Evolutionary conservation across 1,140 invertebrate species (phyloP), one percentile per base, ranked within the genome.

Genomic region (Polypedilum vanderplanki): DNA sequence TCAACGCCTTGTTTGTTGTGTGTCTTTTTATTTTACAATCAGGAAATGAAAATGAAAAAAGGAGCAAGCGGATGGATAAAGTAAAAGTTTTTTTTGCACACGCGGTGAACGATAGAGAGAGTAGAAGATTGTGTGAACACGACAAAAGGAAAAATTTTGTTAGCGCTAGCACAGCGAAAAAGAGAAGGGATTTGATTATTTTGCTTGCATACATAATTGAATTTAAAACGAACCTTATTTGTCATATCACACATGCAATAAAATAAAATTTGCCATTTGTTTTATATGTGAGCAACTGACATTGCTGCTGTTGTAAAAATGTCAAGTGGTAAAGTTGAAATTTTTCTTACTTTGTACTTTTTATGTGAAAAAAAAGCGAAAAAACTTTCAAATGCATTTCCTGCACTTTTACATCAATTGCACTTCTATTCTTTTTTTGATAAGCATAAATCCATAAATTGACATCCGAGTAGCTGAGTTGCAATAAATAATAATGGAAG

Each of bases 171-270:
- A 17, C 1, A 33, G 24, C 2, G 24, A 33, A 33, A 33, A 33
- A 33, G 5, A 15, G 15, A 57, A 46, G 15, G 12, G 10, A 57
- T 57, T n/a, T 57, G 65, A 20, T 70, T 18, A 70, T 70, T 70
- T n/a, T 70, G 17, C 20, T 22, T 70, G 18, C 17, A 70, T 70
- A 70, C 65, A 22, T 70, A 70, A 70, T 70, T 70, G 65, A 70
- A 70, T 70, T 70, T 70, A 70, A 70, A 57, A 57, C 24, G 46
- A 57, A 70, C 65, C 65, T 70, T 70, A 70, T 70, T 70, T 70
- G 65, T 70, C 65, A 70, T 70, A n/a, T 70, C 24, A 20, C 17
- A 70, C n/a, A n/a, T 57, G 46, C n/a, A 57, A n/a, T n/a, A 12
- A 57, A 4, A 57, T 57, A 57, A 57, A 57, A 57, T 57, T 57